phyloP scores from a whole-genome alignment of 2,797 vertebrate genomes.

The Lepus oiostolus region DNA sequence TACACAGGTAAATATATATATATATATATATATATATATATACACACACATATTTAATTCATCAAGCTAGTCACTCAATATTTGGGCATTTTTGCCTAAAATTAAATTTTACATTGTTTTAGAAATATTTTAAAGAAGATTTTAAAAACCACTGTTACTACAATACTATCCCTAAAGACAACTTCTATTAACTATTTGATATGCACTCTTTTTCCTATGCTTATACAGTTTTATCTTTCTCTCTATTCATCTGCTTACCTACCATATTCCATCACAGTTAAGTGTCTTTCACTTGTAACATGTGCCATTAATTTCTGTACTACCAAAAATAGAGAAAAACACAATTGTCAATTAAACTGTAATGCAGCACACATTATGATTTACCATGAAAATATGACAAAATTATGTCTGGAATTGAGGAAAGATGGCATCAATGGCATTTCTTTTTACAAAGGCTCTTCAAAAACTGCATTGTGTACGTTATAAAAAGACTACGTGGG shows the following conservation, averaged over 20 bases:
- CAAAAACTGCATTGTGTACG: no score
- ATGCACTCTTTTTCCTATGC: not conserved
- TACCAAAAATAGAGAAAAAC: not conserved
- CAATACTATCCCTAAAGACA: not conserved
- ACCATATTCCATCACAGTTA: not conserved
- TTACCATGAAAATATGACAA: constrained; percentile 12
- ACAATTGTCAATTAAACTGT: not conserved
- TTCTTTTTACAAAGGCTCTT: no score
- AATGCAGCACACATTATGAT: not conserved
- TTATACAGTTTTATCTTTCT: not conserved
- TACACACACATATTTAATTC: no score
- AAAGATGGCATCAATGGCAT: not conserved
- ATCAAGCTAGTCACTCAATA: not conserved
- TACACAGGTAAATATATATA: not conserved
- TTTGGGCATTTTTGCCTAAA: not conserved
- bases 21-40: not conserved
- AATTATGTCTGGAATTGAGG: not conserved
- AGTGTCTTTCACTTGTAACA: not conserved
- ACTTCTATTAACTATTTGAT: not conserved
- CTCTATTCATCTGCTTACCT: not conserved
- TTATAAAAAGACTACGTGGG: no score
- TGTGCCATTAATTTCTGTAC: not conserved
- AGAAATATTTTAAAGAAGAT: constrained; percentile 29
- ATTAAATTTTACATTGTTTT: not conserved
- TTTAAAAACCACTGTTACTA: not conserved